phyloP scores from a whole-genome alignment of 2,888 invertebrate species.

The Nemurella pictetii region DNA sequence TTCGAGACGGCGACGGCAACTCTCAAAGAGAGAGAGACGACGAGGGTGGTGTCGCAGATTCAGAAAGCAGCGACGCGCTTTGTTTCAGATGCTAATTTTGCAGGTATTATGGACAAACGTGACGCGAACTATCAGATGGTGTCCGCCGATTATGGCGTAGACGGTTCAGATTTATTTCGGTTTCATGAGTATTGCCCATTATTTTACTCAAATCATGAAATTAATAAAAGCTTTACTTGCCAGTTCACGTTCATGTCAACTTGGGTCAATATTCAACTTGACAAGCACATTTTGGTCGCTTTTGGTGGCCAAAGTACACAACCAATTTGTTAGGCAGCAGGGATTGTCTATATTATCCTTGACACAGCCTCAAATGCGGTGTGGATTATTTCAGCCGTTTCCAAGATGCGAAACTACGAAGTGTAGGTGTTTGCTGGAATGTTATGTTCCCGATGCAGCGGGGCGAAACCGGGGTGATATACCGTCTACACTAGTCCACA shows the following conservation, averaged over 20 bases:
- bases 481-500: not conserved
- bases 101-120: not conserved
- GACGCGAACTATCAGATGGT: not conserved
- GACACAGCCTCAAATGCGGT: no score
- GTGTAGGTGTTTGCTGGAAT: not conserved
- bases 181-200: not conserved
- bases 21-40: no score
- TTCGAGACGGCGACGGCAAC: not conserved
- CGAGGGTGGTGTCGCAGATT: not conserved
- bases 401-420: no score
- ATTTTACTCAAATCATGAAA: not conserved
- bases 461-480: not conserved
- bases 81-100: not conserved
- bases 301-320: no score
- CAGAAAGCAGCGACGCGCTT: not conserved
- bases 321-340: no score
- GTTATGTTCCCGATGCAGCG: not conserved
- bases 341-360: no score
- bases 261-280: no score
- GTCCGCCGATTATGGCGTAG: not conserved
- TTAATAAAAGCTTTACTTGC: no score
- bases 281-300: no score
- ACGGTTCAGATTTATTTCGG: not conserved
- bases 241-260: not conserved
- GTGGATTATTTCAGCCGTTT: no score